Evolutionary conservation across 2,113 vertebrate genomes (phyloP), one percentile per base, ranked within the genome.

Genomic region (Tupaia chinensis): DNA sequence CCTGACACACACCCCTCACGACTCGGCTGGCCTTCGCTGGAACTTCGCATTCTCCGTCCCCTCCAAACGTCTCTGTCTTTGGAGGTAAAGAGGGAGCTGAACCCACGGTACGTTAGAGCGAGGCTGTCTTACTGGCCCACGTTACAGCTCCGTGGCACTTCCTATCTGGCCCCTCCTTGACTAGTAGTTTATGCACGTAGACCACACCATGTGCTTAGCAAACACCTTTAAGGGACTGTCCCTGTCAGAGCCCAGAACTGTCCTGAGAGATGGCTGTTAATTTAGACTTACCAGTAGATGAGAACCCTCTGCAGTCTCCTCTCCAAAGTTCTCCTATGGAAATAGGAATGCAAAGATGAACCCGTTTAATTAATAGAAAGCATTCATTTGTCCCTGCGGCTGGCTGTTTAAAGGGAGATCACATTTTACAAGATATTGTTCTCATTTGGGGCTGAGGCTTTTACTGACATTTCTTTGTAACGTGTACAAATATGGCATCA

Each of bases 361-460:
- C 86, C 91, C 19, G 79, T 34, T 91, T 93, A 96, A 96, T 94
- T 90, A 90, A 85, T 88, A 96, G 68, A 94, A 27, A 74, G 44
- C 56, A 95, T 25, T 85, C 19, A 91, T 84, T 93, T 95, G 56
- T 77, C 74, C 56, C 76, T 83, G 77, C 89, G 61, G 65, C 44
- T 96, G 20, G 78, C 58, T 93, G 29, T 88, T 94, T n/a, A 89
- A 87, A 91, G 32, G n/a, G 25, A 93, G 70, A 89, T 69, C n/a
- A 11, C 25, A 80, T 79, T 93, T 87, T 65, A 77, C 11, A 89
- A 91, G 93, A 54, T 80, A 29, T 54, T 61, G 65, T 86, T 94
- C 70, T 95, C 89, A 84, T 89, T 80, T 44, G 84, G 66, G 63
- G 25, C 61, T 89, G 68, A 93, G 58, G 79, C 88, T 87, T 91